phyloP scores from a whole-genome alignment of 2,113 vertebrate species.

The Hymenochirus boettgeri region DNA sequence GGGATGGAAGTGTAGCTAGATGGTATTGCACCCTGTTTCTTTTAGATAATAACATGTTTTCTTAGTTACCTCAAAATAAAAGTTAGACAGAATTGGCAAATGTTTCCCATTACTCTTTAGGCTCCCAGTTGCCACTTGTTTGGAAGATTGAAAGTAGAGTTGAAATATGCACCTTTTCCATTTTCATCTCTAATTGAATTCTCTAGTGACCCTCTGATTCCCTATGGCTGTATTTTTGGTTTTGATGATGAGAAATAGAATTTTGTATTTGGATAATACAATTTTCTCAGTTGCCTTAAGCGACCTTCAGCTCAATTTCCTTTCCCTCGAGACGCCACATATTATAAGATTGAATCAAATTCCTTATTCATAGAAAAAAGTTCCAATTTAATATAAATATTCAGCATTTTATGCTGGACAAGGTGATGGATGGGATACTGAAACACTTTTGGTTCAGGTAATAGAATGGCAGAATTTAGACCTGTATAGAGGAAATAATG shows the following conservation, averaged over 20 bases:
- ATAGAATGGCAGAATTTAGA: slow-evolving; percentile 59
- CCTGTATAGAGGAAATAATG: slow-evolving; percentile 61
- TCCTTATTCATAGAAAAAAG: slow-evolving; percentile 68
- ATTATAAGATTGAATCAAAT: slow-evolving; percentile 65
- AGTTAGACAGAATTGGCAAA: slow-evolving; percentile 47
- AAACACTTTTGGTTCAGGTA: slow-evolving; percentile 63
- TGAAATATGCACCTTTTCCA: slow-evolving; percentile 61
- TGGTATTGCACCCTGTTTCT: slow-evolving; percentile 18
- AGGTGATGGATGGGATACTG: slow-evolving; percentile 67
- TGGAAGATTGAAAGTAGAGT: slow-evolving; percentile 55
- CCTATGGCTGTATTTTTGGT: slow-evolving; percentile 57
- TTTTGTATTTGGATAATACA: slow-evolving; percentile 68
- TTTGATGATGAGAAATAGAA: slow-evolving; percentile 66
- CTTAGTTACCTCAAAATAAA: slow-evolving; percentile 14
- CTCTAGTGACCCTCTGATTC: slow-evolving; percentile 59
- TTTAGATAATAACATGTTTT: slow-evolving; percentile 42
- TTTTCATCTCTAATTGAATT: slow-evolving; percentile 67
- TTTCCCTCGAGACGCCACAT: slow-evolving; percentile 60
- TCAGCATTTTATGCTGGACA: slow-evolving; percentile 60
- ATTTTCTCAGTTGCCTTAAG: slow-evolving; percentile 68
- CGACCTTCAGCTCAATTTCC: slow-evolving; percentile 71
- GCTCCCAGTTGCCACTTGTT: slow-evolving; percentile 54
- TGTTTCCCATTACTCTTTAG: slow-evolving; percentile 47
- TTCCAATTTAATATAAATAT: slow-evolving; percentile 72
- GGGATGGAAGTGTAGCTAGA: background rate